Evolutionary conservation across 2,888 invertebrate species (phyloP), one percentile per base, ranked within the genome.

Genomic region (Xestia rhomboidea): DNA sequence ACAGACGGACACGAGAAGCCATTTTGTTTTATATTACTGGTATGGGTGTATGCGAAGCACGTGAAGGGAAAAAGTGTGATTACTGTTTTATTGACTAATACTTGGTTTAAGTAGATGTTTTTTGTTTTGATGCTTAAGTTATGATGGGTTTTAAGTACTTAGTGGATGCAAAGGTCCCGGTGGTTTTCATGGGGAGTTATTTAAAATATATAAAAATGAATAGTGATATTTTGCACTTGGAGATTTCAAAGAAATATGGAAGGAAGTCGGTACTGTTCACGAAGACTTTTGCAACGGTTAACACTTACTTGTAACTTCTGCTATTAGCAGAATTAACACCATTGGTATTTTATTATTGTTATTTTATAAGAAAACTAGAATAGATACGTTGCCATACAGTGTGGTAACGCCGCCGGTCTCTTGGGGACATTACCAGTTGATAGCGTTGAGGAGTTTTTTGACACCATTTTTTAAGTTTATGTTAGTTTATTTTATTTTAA

Each of bases 41-140:
- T 6, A 70, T 79, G 69, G 60, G 54, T 78, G 74, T 79, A 71
- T 44, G 69, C 79, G 51, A 79, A 64, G 66, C 67, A 75, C 34
- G 68, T 30, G 38, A 41, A n/a, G 68, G 62, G 85, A 88, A 87
- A 87, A 88, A 88, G 77, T 84, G 66, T 72, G 71, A 88, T 88
- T 88, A 41, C 83, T 72, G 73, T 82, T 87, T 86, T 79, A 87
- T 87, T 87, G 76, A 73, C 80, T 81, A 87, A 88, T 83, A 79
- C 75, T 82, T 79, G 73, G 13, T 66, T 76, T 76, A 76, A 81
- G 78, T 83, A 67, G 41, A 24, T 72, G 46, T 68, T 84, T 81
- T 84, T 86, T 89, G 90, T 88, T 82, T 81, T 57, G 13, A 15
- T 54, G 46, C 27, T 71, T 71, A 82, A 82, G 51, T 67, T 62